Evolutionary conservation across 2,888 invertebrate genomes (phyloP).

Genomic region (Limenitis arthemis): DNA sequence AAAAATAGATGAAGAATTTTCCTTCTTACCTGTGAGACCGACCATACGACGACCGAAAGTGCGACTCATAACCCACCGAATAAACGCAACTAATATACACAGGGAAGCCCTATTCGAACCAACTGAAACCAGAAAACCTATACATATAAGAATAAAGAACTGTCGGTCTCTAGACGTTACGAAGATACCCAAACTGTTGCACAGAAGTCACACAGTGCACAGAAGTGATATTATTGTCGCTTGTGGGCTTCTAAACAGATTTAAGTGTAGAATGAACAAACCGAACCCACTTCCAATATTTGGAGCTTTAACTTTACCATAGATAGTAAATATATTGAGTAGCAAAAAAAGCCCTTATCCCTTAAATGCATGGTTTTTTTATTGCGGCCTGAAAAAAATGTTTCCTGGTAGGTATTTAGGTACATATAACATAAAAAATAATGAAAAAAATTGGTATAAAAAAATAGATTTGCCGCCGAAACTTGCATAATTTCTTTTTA

Average conservation of each 20-base stretch:
- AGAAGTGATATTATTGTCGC: conserved; percentile 40
- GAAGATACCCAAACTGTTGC: conserved; percentile 3
- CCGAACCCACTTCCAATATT: conserved; percentile 51
- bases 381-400: too few species aligned
- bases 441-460: too few species aligned
- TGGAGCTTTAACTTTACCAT: conserved; percentile 42
- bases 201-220: conserved; percentile 4
- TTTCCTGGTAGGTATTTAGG: too few species aligned
- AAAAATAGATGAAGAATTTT: conserved; percentile 45
- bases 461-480: too few species aligned
- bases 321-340: conserved; percentile 16
- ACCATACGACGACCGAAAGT: conserved; percentile 41
- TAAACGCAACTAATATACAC: conserved; percentile 32
- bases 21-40: conserved; percentile 38
- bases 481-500: too few species aligned
- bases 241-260: conserved; percentile 53
- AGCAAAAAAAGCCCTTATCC: too few species aligned
- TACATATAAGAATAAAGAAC: conserved; percentile 49
- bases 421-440: too few species aligned
- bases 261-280: conserved; percentile 53
- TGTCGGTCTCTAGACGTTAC: conserved; percentile 39
- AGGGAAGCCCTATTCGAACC: conserved; percentile 49
- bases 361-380: too few species aligned
- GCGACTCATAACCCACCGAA: conserved; percentile 33
- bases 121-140: conserved; percentile 34